phyloP scores from a whole-genome alignment of 2,888 invertebrate species.

The Dryomyza anilis region DNA sequence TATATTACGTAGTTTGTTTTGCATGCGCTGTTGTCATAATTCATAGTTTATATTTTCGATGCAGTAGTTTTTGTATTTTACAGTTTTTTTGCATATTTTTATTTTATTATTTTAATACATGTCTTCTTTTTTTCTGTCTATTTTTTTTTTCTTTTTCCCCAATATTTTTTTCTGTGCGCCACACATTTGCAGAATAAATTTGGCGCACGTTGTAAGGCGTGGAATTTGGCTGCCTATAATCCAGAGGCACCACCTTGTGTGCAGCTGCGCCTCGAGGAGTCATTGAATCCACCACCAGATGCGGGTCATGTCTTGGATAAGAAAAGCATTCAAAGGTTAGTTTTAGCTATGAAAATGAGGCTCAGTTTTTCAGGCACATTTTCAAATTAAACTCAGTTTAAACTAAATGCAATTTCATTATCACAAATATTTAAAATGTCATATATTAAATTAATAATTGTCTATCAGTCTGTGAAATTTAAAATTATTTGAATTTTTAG shows the following conservation, averaged over 20 bases:
- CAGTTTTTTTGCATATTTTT: neutral
- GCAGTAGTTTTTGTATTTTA: too few relatives aligned
- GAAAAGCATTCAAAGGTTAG: conserved; percentile 56
- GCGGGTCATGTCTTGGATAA: conserved; percentile 49
- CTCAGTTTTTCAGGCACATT: too few relatives aligned
- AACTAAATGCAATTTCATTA: too few relatives aligned
- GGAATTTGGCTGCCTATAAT: conserved; percentile 71
- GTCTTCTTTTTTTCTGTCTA: conserved; percentile 13
- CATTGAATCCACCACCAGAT: conserved; percentile 61
- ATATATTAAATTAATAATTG: too few relatives aligned
- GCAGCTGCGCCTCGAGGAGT: conserved; percentile 69
- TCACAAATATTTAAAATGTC: too few relatives aligned
- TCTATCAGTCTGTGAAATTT: too few relatives aligned
- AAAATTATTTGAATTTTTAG: neutral
- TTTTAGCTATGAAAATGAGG: too few relatives aligned
- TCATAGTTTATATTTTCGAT: conserved; percentile 8
- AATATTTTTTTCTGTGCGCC: neutral
- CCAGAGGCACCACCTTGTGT: conserved; percentile 65
- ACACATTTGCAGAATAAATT: conserved; percentile 73
- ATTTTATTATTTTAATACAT: conserved; percentile 13
- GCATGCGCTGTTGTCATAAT: neutral
- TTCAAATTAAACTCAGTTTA: too few relatives aligned
- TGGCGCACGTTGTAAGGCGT: conserved; percentile 79
- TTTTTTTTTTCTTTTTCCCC: neutral
- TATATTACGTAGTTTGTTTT: conserved; percentile 7